Conservation (phyloP, 2,888 invertebrate species). For the Acanthosepion pharaonis region DNA sequence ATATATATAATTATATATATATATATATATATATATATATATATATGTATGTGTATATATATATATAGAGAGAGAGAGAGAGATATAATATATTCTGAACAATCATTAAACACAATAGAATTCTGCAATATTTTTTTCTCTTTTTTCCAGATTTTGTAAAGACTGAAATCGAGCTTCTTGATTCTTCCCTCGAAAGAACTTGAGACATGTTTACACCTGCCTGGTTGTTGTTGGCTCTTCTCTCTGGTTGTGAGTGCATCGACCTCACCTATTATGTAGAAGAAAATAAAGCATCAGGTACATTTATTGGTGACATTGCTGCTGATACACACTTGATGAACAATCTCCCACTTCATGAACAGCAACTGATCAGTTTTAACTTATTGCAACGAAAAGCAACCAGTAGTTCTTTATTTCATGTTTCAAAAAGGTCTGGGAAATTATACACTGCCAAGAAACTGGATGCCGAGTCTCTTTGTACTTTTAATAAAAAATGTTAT, state of each 20-base stretch:
- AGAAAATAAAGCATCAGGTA: not conserved
- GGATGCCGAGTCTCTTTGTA: not conserved
- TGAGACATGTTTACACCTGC: not conserved
- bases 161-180: not conserved
- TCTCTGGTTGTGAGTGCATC: not conserved
- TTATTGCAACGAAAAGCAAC: not conserved
- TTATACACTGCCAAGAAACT: constrained; percentile 33
- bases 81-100: not conserved
- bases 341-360: constrained; percentile 20
- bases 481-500: not conserved
- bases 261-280: not conserved
- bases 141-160: not conserved
- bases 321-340: not conserved
- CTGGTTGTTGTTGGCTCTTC: not conserved
- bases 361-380: not conserved
- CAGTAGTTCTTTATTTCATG: not conserved
- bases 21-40: too few species aligned
- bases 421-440: not conserved
- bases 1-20: too few species aligned
- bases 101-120: not conserved
- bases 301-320: constrained; percentile 33
- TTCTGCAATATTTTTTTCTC: not conserved
- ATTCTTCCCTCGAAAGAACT: not conserved
- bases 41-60: too few species aligned
- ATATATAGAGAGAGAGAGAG: too few species aligned